Percentiles rank a stretch among this genome's conserved stretches.
Evolutionary conservation across 64 coral and sea anemone genomes (phyloP).

Genomic region (Astreopora myriophthalma): DNA sequence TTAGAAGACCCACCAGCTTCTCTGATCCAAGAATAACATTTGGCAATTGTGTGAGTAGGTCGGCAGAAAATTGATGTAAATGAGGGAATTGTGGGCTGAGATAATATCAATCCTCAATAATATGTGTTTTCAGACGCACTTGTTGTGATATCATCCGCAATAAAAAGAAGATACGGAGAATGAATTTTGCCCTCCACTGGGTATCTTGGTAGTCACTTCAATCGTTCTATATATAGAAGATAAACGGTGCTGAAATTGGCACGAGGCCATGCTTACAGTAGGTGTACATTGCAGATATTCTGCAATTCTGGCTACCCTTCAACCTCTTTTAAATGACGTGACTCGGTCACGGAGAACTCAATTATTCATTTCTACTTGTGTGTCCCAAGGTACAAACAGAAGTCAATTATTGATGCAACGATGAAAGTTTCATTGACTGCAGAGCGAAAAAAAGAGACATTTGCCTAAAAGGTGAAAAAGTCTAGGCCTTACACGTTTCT

Average conservation of each 20-base stretch:
- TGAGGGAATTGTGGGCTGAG: background rate
- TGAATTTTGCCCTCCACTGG: too few species aligned
- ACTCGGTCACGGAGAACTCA: background rate
- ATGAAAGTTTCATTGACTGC: constrained; percentile 28
- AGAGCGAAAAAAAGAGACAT: too few species aligned
- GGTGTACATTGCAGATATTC: background rate
- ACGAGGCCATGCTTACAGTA: too few species aligned
- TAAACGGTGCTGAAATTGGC: too few species aligned
- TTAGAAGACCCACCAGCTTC: too few species aligned
- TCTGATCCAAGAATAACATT: too few species aligned
- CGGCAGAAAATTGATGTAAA: background rate
- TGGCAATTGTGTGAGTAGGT: too few species aligned
- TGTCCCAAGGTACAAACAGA: background rate
- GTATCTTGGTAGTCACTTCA: too few species aligned
- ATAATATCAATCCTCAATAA: background rate
- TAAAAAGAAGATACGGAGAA: too few species aligned
- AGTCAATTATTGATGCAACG: constrained; percentile 30
- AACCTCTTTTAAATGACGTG: background rate
- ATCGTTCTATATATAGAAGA: too few species aligned
- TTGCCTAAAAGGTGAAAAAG: background rate
- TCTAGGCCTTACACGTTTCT: background rate
- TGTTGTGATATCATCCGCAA: background rate
- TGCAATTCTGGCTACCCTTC: background rate
- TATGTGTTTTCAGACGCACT: background rate
- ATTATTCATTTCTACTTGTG: constrained; percentile 10